Evolutionary conservation across 2,797 vertebrate species (phyloP).

Genomic region (Poliocrania exsul): DNA sequence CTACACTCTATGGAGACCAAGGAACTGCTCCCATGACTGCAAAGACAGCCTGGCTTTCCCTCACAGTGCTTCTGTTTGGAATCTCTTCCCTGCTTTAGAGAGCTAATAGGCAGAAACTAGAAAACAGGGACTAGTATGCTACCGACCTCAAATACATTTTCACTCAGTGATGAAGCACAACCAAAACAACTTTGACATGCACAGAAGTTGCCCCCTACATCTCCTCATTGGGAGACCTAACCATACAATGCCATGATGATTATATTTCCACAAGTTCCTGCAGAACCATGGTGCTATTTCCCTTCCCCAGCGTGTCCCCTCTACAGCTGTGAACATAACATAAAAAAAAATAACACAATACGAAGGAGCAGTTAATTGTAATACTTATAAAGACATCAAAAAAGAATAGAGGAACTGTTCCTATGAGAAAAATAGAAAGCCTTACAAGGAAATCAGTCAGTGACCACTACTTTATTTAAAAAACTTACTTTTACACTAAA

Average conservation of each 20-base stretch:
- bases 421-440: neutral
- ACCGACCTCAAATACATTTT: neutral
- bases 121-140: rapidly evolving
- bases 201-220: neutral
- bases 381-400: neutral
- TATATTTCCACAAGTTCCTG: neutral
- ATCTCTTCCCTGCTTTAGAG: neutral
- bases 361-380: neutral
- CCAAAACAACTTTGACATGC: neutral
- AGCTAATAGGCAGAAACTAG: neutral
- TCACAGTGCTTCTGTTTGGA: neutral
- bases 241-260: rapidly evolving
- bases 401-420: neutral
- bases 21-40: neutral
- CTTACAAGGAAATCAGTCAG: neutral
- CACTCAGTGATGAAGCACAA: neutral
- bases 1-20: neutral
- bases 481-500: neutral
- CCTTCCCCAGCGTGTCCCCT: neutral
- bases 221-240: neutral
- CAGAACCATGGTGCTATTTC: neutral
- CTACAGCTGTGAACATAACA: rapidly evolving
- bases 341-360: neutral
- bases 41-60: neutral
- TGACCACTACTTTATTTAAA: neutral